Evolutionary conservation across 2,113 vertebrate species (phyloP), one percentile per base, ranked within the genome.

Genomic region (Larimichthys crocea): DNA sequence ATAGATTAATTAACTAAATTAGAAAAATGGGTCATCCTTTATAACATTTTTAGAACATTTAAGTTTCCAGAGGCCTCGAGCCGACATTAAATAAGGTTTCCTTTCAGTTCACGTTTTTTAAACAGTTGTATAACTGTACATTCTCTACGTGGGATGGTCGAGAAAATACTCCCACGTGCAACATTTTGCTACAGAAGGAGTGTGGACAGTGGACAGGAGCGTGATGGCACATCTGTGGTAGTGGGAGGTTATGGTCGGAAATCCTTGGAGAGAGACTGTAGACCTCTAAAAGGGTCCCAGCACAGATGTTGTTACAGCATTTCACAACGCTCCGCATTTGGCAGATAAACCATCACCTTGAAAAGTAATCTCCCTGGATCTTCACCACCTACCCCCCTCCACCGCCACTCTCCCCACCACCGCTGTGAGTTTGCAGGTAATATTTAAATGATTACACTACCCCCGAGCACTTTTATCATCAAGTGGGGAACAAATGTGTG

Each of bases 371-470:
- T 86, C 79, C 55, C 66, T 65, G 24, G 50, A 85, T 74, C 52
- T 84, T 62, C 62, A 73, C 76, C 82, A 22, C 26, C 48, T 61
- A 52, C 76, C 65, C 74, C 64, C 72, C 70, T 22, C 56, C 42
- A 12, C 35, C 35, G 35, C 35, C 7, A 2, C 35, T 40, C 35
- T 40, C 7, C 35, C 35, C 35, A 40, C 65, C 74, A 64, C 61
- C 1, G 24, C 48, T 76, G 72, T 72, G 66, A 86, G 83, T 89
- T 80, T 63, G 57, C 77, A 57, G 63, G 87, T 86, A 88, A 86
- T 85, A 88, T 93, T 88, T 90, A 89, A 91, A 92, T 88, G 80
- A 90, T 89, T 91, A 82, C 71, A 81, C 83, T 76, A 74, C 80
- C 90, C 86, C 86, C 44, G 1, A 76, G 76, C 92, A 86, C 79